Conservation (phyloP, 2,888 invertebrate genomes). For the Trissolcus japonicus region DNA sequence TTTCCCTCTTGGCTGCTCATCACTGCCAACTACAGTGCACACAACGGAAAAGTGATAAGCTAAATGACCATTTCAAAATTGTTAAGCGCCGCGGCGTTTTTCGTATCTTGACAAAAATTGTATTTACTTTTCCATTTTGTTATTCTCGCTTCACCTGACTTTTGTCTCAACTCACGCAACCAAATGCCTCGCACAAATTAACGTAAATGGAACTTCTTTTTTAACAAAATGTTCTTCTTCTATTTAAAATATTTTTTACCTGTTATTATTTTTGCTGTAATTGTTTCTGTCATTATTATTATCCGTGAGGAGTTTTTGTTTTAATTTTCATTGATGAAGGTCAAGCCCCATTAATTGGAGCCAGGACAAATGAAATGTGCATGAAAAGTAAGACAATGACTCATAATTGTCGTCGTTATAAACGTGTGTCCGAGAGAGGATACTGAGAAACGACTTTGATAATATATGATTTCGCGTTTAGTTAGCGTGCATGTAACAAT, state of each 20-base stretch:
- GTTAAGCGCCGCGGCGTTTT: constrained; percentile 35
- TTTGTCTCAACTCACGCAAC: constrained; percentile 1
- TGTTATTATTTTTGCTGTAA: not conserved
- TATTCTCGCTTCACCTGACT: not conserved
- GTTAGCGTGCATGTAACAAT: constrained; percentile 11
- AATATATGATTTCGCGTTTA: constrained; percentile 13
- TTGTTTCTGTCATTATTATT: not conserved
- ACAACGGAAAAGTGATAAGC: constrained; percentile 61
- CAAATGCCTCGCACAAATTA: too few species aligned
- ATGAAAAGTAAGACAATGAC: constrained; percentile 5
- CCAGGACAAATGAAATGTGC: constrained; percentile 5
- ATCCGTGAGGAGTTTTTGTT: not conserved
- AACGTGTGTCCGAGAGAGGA: not conserved
- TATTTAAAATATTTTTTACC: too few species aligned
- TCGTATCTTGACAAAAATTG: constrained; percentile 11
- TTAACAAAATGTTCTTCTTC: not conserved
- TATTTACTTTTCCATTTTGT: constrained; percentile 8
- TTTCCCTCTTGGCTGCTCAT: constrained; percentile 58
- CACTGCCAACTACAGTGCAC: constrained; percentile 42
- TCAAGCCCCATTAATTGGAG: not conserved
- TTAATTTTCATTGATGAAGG: constrained; percentile 1
- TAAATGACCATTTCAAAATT: constrained; percentile 61
- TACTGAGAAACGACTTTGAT: constrained; percentile 12
- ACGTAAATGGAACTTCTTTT: not conserved
- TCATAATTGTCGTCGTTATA: constrained; percentile 12